Evolutionary conservation across 2,888 invertebrate genomes (phyloP), one percentile per base, ranked within the genome.

Genomic region (Spisula subtruncata): DNA sequence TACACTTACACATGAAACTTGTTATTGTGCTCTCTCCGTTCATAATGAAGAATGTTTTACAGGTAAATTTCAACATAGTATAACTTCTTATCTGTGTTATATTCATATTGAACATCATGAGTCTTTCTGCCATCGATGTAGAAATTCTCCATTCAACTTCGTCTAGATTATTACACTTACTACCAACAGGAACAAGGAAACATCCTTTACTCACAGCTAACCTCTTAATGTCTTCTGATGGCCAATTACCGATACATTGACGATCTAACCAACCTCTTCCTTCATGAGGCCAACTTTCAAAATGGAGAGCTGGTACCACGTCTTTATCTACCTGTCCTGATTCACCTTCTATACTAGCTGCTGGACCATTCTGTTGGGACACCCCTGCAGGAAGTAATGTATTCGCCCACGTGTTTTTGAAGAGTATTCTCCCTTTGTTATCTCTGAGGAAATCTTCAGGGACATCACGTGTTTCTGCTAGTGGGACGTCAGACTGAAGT

Each of bases 61-160:
- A 2, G 29, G 35, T 6, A 2, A 79, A 12, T 79, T 79, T 79
- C 79, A 79, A 2, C 79, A 79, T 25, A 16, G 35, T 41, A 20
- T 79, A 79, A 35, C 41, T 16, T 35, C 35, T 14, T 14, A 79
- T 35, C 20, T 79, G 79, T 35, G 79, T 32, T 14, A 35, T 79
- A 20, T 79, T 79, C 79, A 79, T 32, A 79, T 29, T 35, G 35
- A 79, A 79, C 79, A 79, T 79, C 20, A 79, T 18, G 29, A 35
- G 29, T 79, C 79, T 32, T 35, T 79, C 79, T 20, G 79, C 79
- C 12, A 20, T 6, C 20, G 75, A 71, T 46, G 75, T 75, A 46
- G 75, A 84, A 46, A 83, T 83, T 25, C 83, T 41, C 71, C 71
- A 84, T 84, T 84, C 71, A 14, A 71, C 8, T 20, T 48, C 46